A percentile compares a stretch with the other conserved stretches of the same genome.
phyloP scores from a whole-genome alignment of 1,140 invertebrate genomes.

The Nebria ingens region DNA sequence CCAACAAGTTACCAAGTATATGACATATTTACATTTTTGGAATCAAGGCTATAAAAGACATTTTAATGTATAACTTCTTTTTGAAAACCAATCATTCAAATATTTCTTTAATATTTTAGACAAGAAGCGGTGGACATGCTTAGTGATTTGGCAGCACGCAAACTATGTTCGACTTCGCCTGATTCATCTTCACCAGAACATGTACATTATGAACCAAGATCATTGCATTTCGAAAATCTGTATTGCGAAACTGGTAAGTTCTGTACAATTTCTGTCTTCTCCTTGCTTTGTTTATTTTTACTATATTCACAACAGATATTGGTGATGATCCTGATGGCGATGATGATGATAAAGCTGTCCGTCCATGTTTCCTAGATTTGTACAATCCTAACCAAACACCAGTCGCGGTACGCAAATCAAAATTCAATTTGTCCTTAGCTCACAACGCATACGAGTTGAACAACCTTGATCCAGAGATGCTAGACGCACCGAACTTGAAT shows the following conservation, averaged over 20 bases:
- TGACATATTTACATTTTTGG: too few species aligned
- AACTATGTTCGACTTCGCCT: slow-evolving; percentile 48
- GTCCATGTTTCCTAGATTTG: slow-evolving; percentile 42
- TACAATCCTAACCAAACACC: slow-evolving; percentile 35
- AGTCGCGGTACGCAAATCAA: slow-evolving; percentile 34
- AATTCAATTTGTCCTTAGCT: slow-evolving; percentile 45
- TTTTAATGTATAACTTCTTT: too few species aligned
- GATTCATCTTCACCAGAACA: slow-evolving; percentile 51
- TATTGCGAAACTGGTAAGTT: slow-evolving; percentile 15
- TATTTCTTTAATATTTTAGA: slow-evolving; percentile 45
- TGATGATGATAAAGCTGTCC: slow-evolving; percentile 25
- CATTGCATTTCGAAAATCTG: slow-evolving; percentile 1
- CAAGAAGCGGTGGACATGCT: slow-evolving; percentile 76
- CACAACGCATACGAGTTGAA: slow-evolving; percentile 50
- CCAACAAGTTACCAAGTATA: too few species aligned
- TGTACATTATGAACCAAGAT: slow-evolving; percentile 29
- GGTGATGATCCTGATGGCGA: slow-evolving; percentile 28
- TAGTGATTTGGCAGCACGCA: slow-evolving; percentile 63
- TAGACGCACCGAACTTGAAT: slow-evolving; percentile 45
- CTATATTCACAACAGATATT: too few species aligned
- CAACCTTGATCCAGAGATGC: slow-evolving; percentile 46
- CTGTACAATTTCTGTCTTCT: slow-evolving; percentile 30
- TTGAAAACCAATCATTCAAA: too few species aligned
- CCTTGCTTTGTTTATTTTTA: too few species aligned
- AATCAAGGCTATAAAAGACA: too few species aligned